These are phyloP conservation scores for Spinus olivaceus DNA, from an alignment of 2,797 vertebrate genomes.

Conservation along the genomic window DNA sequence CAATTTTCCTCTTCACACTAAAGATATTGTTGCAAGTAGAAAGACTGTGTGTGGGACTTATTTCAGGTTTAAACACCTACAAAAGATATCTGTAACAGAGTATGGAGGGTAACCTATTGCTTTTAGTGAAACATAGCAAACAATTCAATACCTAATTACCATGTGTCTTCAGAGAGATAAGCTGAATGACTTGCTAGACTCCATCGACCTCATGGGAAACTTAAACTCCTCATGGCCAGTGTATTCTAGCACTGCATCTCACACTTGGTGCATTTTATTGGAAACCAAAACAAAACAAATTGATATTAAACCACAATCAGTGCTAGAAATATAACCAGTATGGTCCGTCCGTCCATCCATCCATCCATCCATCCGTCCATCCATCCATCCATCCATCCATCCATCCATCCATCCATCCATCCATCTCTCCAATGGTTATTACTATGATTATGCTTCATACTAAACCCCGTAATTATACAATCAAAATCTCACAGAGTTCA, in stretches of 20 bases:
- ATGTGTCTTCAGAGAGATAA: background rate
- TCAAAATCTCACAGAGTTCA: background rate
- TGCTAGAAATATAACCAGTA: background rate
- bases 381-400: background rate
- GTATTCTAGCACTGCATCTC: background rate
- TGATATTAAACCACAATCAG: background rate
- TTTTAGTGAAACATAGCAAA: background rate
- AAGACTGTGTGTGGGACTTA: background rate
- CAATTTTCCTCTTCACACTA: background rate
- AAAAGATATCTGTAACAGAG: background rate
- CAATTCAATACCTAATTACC: background rate
- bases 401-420: background rate
- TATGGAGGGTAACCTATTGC: background rate
- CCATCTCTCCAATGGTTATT: background rate
- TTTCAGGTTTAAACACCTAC: background rate
- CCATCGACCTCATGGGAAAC: background rate
- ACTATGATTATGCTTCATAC: background rate
- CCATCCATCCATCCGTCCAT: background rate
- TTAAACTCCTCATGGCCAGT: background rate
- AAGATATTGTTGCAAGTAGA: background rate
- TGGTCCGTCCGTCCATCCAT: accelerated
- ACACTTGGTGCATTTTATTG: background rate
- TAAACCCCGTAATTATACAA: background rate
- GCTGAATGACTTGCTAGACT: background rate
- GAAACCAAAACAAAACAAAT: background rate